phyloP scores from a whole-genome alignment of 1,140 invertebrate species.

The Caenorhabditis brenneri region DNA sequence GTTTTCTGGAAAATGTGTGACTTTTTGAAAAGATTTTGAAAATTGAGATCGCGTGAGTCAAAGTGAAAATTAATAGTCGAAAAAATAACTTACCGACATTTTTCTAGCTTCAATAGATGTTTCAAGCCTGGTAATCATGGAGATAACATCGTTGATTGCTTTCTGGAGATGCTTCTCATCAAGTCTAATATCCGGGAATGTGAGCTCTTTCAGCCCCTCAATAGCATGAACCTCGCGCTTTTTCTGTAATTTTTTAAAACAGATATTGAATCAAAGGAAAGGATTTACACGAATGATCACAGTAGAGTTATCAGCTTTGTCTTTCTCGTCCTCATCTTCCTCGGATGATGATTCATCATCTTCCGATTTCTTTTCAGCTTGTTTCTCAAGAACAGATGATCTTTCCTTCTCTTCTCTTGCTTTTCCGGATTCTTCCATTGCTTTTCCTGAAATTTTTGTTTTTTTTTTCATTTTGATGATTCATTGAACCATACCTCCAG shows the following conservation, averaged over 20 bases:
- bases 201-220: no score
- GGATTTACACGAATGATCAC: neutral
- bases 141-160: no score
- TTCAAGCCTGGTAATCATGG: no score
- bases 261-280: neutral
- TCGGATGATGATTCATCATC: slow-evolving; percentile 4
- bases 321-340: slow-evolving; percentile 23
- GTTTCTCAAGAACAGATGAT: slow-evolving; percentile 6
- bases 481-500: neutral
- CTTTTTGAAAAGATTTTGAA: no score
- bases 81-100: no score
- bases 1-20: no score
- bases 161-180: neutral
- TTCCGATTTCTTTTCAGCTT: neutral
- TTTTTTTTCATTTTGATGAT: neutral
- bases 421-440: neutral
- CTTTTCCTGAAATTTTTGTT: neutral
- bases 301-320: neutral
- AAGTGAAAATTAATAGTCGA: no score
- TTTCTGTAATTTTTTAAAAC: neutral
- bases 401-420: neutral
- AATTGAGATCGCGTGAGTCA: no score
- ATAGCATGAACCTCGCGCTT: no score
- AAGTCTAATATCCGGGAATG: no score
- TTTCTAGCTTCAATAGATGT: no score